phyloP scores from a whole-genome alignment of 2,113 vertebrate genomes.

The Petrocephalus microphthalmus region DNA sequence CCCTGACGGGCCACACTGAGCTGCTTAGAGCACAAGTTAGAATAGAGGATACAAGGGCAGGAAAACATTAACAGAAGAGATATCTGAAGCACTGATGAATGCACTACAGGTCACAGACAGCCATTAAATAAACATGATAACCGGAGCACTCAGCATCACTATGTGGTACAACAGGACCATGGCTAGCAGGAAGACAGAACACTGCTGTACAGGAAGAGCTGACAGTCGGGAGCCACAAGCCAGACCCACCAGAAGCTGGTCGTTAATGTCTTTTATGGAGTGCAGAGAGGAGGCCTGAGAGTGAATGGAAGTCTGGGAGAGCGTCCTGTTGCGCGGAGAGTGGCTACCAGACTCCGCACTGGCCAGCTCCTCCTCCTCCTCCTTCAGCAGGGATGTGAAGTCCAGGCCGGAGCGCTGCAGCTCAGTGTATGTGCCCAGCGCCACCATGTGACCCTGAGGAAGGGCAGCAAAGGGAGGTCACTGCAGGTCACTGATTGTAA shows the following conservation, averaged over 20 bases:
- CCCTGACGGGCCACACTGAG: background rate
- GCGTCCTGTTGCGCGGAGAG: slow-evolving; percentile 59
- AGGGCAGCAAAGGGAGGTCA: background rate
- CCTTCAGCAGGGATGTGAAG: slow-evolving; percentile 86
- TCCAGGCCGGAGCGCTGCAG: slow-evolving; percentile 83
- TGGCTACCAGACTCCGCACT: slow-evolving; percentile 40
- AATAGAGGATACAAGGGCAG: no score
- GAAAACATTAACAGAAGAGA: no score
- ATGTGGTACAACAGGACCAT: no score
- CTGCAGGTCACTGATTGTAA: background rate
- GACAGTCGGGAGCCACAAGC: background rate
- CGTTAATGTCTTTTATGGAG: slow-evolving; percentile 71
- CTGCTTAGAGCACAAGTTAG: no score
- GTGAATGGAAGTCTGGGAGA: slow-evolving; percentile 74
- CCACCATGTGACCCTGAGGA: slow-evolving; percentile 77
- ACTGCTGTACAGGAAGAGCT: background rate
- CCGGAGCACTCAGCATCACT: no score
- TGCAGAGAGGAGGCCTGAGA: slow-evolving; percentile 73
- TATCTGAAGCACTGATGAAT: no score
- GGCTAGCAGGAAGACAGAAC: no score
- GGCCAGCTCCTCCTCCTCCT: slow-evolving; percentile 57
- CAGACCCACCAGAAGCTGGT: slow-evolving; percentile 56
- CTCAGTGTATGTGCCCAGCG: slow-evolving; percentile 77
- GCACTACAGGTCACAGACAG: no score
- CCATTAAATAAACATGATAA: no score